phyloP scores from a whole-genome alignment of 92 coral and sea anemone species.

The Plumapathes pennacea region DNA sequence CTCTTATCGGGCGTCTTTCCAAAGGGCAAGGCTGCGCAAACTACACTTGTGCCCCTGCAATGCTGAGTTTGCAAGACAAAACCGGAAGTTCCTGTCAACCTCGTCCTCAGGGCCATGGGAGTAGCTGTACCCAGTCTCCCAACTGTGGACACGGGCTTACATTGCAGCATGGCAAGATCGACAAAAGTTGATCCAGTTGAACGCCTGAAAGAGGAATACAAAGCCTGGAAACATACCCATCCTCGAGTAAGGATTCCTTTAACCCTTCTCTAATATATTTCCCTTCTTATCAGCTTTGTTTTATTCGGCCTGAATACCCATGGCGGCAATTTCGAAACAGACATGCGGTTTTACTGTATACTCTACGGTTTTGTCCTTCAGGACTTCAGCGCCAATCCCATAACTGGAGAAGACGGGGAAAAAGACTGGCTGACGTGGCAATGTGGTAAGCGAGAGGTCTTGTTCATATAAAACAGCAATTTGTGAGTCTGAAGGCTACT shows the following conservation, averaged over 20 bases:
- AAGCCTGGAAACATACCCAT: slow-evolving; percentile 82
- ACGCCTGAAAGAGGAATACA: slow-evolving; percentile 76
- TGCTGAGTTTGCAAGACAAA: too few species aligned
- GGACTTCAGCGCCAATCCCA: slow-evolving; percentile 87
- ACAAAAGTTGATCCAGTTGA: slow-evolving; percentile 74
- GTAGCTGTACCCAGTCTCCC: too few species aligned
- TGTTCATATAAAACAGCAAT: not conserved
- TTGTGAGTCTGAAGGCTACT: not conserved
- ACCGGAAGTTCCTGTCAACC: too few species aligned
- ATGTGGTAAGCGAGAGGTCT: slow-evolving; percentile 60
- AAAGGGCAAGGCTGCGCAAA: too few species aligned
- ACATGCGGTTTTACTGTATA: not conserved
- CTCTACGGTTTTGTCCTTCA: slow-evolving; percentile 1
- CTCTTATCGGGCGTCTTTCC: too few species aligned
- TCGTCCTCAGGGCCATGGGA: too few species aligned
- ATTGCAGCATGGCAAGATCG: too few species aligned
- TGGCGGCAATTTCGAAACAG: not conserved
- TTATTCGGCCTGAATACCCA: not conserved
- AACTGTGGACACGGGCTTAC: too few species aligned
- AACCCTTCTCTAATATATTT: not conserved
- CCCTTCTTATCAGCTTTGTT: not conserved
- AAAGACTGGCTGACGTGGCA: slow-evolving; percentile 81
- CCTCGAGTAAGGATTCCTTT: slow-evolving; percentile 49
- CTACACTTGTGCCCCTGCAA: too few species aligned
- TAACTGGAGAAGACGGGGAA: slow-evolving; percentile 52